Conservation (phyloP, 2,797 vertebrate species). For the Merluccius polli region DNA sequence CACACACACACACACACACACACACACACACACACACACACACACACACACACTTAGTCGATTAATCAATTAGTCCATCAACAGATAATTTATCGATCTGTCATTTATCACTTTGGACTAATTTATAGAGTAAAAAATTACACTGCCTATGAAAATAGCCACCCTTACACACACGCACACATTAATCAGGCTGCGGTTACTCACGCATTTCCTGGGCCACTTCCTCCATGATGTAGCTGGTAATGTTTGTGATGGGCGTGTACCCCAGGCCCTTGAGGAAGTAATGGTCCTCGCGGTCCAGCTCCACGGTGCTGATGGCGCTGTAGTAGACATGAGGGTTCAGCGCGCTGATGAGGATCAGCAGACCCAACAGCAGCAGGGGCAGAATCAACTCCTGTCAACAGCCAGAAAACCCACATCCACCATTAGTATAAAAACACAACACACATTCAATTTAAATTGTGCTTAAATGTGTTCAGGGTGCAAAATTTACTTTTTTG, state of each 20-base stretch:
- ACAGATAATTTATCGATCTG: no score
- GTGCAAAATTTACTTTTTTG: no score
- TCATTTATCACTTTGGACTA: no score
- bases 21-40: no score
- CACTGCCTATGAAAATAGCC: no score
- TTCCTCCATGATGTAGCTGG: conserved; percentile 84
- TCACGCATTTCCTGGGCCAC: conserved; percentile 75
- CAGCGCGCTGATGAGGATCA: conserved; percentile 74
- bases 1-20: neutral
- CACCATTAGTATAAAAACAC: neutral
- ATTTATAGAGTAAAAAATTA: no score
- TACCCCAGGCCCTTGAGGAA: conserved; percentile 77
- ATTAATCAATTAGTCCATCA: no score
- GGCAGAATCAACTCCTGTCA: conserved; percentile 74
- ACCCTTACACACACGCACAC: no score
- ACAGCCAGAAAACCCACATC: neutral
- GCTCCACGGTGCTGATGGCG: conserved; percentile 64
- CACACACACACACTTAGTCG: no score
- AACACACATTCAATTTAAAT: neutral
- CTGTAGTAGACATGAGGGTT: conserved; percentile 75
- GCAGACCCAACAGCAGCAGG: conserved; percentile 70
- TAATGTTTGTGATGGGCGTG: conserved; percentile 79
- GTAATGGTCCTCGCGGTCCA: conserved; percentile 50
- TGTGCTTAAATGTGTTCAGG: neutral
- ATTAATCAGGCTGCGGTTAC: neutral